phyloP scores from a whole-genome alignment of 2,888 invertebrate species.

The Isotomurus palustris region DNA sequence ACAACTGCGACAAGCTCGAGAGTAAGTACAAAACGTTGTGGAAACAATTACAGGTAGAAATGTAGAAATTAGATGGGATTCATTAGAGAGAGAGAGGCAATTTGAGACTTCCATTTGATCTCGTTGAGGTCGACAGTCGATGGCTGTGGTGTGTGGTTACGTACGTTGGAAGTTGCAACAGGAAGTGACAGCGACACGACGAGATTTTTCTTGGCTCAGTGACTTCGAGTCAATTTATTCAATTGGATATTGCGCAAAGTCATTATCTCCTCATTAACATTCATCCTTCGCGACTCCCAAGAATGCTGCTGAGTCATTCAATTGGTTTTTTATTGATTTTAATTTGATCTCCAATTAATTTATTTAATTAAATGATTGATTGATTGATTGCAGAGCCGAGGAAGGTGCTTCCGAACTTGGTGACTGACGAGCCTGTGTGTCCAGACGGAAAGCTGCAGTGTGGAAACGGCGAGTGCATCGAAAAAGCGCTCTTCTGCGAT shows the following conservation, averaged over 20 bases:
- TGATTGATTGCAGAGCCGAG: slow-evolving; percentile 83
- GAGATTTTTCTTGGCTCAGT: no score
- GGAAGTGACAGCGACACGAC: no score
- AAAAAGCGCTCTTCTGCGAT: slow-evolving; percentile 87
- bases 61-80: background rate
- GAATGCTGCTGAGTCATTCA: no score
- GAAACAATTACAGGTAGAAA: background rate
- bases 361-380: no score
- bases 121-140: no score
- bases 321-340: background rate
- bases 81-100: background rate
- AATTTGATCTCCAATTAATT: slow-evolving; percentile 8
- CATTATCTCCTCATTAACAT: no score
- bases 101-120: no score
- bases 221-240: no score
- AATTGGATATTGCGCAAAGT: no score
- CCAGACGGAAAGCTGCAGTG: slow-evolving; percentile 85
- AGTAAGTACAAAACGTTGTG: slow-evolving; percentile 71
- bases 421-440: slow-evolving; percentile 89
- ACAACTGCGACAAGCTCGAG: slow-evolving; percentile 88
- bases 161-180: no score
- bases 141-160: no score
- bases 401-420: slow-evolving; percentile 79
- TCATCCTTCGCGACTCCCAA: no score
- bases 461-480: slow-evolving; percentile 87